phyloP scores from a whole-genome alignment of 2,113 vertebrate genomes.

The Eulacestoma nigropectus region DNA sequence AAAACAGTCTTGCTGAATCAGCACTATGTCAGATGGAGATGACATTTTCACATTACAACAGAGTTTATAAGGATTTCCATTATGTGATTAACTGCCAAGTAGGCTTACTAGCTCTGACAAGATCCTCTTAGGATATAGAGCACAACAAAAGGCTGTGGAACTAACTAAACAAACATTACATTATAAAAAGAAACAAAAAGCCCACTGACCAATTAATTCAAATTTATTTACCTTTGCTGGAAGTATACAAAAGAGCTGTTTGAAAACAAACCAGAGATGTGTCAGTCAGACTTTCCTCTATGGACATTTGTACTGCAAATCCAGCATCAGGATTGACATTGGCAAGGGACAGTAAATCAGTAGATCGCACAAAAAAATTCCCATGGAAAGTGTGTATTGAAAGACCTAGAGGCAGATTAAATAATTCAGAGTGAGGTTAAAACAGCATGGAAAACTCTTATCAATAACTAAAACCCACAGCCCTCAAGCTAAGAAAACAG shows the following conservation, averaged over 20 bases:
- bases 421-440: not conserved
- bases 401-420: slow-evolving; percentile 76
- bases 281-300: slow-evolving; percentile 90
- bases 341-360: slow-evolving; percentile 93
- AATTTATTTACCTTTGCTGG: slow-evolving; percentile 86
- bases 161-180: not conserved
- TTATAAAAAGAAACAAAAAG: not conserved
- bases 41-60: not conserved
- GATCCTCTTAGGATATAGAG: not conserved
- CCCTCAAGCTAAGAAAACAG: not conserved
- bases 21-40: not conserved
- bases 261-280: slow-evolving; percentile 95
- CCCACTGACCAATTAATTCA: not conserved
- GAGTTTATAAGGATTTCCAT: not conserved
- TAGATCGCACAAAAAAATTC: slow-evolving; percentile 98
- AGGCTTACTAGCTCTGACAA: not conserved
- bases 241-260: slow-evolving; percentile 94
- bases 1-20: not conserved
- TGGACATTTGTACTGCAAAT: slow-evolving; percentile 96
- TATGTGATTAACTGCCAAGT: not conserved
- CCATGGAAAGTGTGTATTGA: slow-evolving; percentile 99
- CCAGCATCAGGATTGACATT: slow-evolving; percentile 97
- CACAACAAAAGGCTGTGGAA: not conserved
- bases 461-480: not conserved
- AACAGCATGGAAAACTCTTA: not conserved